A percentile compares a stretch with the other conserved stretches of the same genome.
These are phyloP conservation scores for Harpagifer antarcticus DNA, from an alignment of 2,797 vertebrate genomes.

Conservation along the genomic window DNA sequence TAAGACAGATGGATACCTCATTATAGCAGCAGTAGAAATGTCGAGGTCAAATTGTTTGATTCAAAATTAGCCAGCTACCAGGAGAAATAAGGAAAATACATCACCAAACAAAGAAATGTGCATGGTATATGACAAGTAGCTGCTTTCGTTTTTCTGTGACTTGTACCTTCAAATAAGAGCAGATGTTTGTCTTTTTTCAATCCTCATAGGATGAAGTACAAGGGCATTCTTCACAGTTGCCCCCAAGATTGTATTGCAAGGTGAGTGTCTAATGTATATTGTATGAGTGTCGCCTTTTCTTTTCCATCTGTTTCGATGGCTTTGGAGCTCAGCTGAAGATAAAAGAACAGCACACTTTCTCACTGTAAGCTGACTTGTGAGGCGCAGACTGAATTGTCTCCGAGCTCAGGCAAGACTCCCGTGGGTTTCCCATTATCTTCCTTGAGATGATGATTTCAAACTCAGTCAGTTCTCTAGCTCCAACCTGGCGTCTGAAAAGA, in stretches of 20 bases:
- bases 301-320: slow-evolving; percentile 24
- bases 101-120: background rate
- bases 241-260: slow-evolving; percentile 4
- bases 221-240: background rate
- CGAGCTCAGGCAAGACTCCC: slow-evolving; percentile 59
- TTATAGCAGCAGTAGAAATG: background rate
- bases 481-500: slow-evolving; percentile 36
- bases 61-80: background rate
- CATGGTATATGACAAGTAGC: background rate
- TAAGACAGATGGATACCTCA: background rate
- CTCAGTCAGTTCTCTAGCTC: slow-evolving; percentile 44
- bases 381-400: slow-evolving; percentile 54
- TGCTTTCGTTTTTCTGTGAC: background rate
- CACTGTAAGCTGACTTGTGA: slow-evolving; percentile 20
- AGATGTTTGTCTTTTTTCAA: slow-evolving; percentile 20
- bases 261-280: slow-evolving; percentile 16
- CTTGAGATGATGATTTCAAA: slow-evolving; percentile 64
- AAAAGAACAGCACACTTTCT: slow-evolving; percentile 43
- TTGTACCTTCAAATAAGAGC: slow-evolving; percentile 15
- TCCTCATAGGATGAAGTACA: slow-evolving; percentile 13
- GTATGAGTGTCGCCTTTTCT: slow-evolving; percentile 12
- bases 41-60: background rate
- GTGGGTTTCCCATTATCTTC: slow-evolving; percentile 69
- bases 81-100: background rate
- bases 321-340: slow-evolving; percentile 47